Base-by-base conservation (phyloP, 2,113 vertebrate genomes). In the Ameiurus melas region DNA sequence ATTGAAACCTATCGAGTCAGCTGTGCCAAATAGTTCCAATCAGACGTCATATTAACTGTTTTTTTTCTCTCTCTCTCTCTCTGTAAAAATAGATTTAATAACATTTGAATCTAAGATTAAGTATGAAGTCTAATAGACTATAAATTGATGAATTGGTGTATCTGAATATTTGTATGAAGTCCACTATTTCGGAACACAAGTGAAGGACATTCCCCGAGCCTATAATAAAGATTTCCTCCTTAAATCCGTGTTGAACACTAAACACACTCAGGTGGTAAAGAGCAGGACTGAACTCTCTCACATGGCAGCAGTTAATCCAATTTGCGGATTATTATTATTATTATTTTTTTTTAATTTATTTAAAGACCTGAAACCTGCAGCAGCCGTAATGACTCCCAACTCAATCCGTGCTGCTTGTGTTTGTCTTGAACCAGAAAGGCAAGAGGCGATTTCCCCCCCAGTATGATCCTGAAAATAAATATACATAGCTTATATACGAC, bases 211-310 rank as follows among this genome's bases (percentile, higher is more conserved):
- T 81, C 3, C 13, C 1, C 4, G 5, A 20, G 51, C 53, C 55
- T 81, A 13, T 20, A 33, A 33, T 71, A 19, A 85, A 73, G 60
- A 14, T 73, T 57, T 73, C 62, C 30, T 71, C 51, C 20, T 57
- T 20, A 39, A 70, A 55, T 53, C 39, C 77, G 47, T 27, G 14
- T 43, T 77, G 22, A 84, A 62, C 73, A 25, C 39, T 88, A 85
- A 88, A 66, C 87, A 39, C 57, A 80, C 75, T 80, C 87, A 88
- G 87, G 83, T 85, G 87, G 5, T 62, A 16, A 70, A 70, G 58
- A 9, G 13, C 43, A 68, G 73, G 85, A 5, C 16, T 5, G 33
- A 78, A 33, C 13, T 62, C 13, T 64, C 58, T 85, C 83, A 79
- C 60, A 85, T 85, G 87, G 47, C 71, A 85, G 25, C 53, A 70